Conservation (phyloP, 2,113 vertebrate species). For the Raja brachyura region DNA sequence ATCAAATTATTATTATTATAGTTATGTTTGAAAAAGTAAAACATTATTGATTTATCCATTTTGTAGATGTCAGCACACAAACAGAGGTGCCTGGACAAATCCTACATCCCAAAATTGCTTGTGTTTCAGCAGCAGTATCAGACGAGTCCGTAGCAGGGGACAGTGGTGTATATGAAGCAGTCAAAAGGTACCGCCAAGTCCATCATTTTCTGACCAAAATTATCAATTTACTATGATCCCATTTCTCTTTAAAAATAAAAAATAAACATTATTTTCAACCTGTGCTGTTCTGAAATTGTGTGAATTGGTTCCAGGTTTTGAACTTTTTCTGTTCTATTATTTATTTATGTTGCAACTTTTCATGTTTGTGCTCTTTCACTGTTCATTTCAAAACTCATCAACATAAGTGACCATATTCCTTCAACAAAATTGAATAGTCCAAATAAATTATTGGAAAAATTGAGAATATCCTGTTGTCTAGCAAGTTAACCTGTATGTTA, state of each 20-base stretch:
- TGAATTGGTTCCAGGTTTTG: neutral
- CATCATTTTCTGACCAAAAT: neutral
- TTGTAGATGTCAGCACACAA: constrained; percentile 52
- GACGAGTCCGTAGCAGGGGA: constrained; percentile 94
- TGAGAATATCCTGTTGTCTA: neutral
- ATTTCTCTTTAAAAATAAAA: no score
- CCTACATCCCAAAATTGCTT: constrained; percentile 61
- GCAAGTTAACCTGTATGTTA: neutral
- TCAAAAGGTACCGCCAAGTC: constrained; percentile 18
- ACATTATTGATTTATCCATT: constrained; percentile 38
- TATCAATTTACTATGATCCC: no score
- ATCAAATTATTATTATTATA: neutral
- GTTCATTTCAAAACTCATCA: neutral
- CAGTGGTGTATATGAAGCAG: constrained; percentile 87
- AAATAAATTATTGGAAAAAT: constrained; percentile 1
- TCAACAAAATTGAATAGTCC: neutral
- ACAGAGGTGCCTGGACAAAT: constrained; percentile 49
- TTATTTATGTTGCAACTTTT: neutral
- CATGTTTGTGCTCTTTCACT: neutral
- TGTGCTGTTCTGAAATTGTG: neutral
- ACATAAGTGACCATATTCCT: neutral
- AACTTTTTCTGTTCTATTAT: neutral
- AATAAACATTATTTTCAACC: no score
- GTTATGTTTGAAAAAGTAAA: constrained; percentile 40
- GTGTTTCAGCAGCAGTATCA: constrained; percentile 86